A percentile compares a stretch with the other conserved stretches of the same genome.
Conservation (phyloP, 2,888 invertebrate genomes). For the Thecophora atra region DNA sequence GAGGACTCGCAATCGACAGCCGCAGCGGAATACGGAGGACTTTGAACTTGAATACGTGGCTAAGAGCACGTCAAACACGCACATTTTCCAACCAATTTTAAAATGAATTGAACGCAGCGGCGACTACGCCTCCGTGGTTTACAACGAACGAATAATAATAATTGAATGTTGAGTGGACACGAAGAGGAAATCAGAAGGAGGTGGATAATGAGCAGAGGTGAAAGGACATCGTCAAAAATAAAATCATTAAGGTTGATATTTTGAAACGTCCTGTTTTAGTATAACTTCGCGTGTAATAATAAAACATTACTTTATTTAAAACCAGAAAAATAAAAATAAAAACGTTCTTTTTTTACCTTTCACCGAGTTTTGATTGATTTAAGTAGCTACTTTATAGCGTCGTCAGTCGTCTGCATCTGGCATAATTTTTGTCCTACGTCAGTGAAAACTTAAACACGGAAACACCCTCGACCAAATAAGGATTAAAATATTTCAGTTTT, state of each 20-base stretch:
- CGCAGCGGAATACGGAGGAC: not conserved
- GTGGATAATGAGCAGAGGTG: no score
- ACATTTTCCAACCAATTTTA: not conserved
- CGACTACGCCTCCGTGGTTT: not conserved
- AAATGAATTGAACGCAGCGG: not conserved
- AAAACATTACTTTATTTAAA: no score
- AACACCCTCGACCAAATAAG: no score
- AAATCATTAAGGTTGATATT: no score
- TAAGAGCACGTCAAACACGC: not conserved
- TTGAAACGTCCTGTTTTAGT: no score
- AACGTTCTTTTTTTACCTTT: not conserved
- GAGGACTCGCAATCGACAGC: not conserved
- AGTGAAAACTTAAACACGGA: not conserved
- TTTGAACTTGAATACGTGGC: slow-evolving; percentile 7
- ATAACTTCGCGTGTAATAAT: no score
- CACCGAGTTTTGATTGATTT: not conserved
- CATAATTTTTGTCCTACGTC: not conserved
- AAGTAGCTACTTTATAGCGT: not conserved
- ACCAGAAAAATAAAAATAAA: no score
- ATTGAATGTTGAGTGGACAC: not conserved
- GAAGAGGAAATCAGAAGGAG: no score
- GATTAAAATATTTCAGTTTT: no score
- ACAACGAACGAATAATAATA: not conserved
- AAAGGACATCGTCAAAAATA: no score
- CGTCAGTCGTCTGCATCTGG: slow-evolving; percentile 12